Evolutionary conservation across 2,797 vertebrate genomes (phyloP), one percentile per base, ranked within the genome.

Genomic region (Erithacus rubecula): DNA sequence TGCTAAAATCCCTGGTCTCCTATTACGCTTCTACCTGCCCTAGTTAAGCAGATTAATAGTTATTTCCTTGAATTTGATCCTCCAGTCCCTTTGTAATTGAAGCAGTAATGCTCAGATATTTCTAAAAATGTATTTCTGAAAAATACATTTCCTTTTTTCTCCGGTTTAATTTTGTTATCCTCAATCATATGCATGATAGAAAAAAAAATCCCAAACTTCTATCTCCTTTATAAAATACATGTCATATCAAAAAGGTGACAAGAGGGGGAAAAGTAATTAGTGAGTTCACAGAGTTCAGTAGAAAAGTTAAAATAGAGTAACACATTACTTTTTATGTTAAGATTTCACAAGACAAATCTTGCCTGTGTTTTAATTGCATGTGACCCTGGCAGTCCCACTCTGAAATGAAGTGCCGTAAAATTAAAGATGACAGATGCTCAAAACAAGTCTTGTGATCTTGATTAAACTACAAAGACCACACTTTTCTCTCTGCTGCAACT

Each of bases 361-460:
- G 98, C 97, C 97, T 98, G 97, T 98, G 98, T 98, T 98, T 98
- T 98, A 98, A 98, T 99, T 98, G 98, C 98, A 98, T 98, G 97
- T 98, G 98, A 98, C 98, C 98, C 98, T 97, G 96, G 97, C 97
- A 97, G 98, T 98, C 98, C 97, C 97, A 97, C 97, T 98, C 96
- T 98, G 97, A 98, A 98, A 98, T 98, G 98, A 98, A 98, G 98
- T 98, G 98, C 97, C 94, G 97, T 98, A 98, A 98, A 98, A 98
- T 98, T 98, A 98, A 98, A 98, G 98, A 98, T 98, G 98, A 98
- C 98, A 98, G 98, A 98, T 98, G 97, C 98, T 98, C 98, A 97
- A 98, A 98, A 98, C 97, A 97, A 98, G 98, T 98, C 98, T 98
- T 98, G 97, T 98, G 98, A 98, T 98, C 98, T 98, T 98, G 98